Evolutionary conservation across 2,797 vertebrate genomes (phyloP), one percentile per base, ranked within the genome.

Genomic region (Lophotriccus pileatus): DNA sequence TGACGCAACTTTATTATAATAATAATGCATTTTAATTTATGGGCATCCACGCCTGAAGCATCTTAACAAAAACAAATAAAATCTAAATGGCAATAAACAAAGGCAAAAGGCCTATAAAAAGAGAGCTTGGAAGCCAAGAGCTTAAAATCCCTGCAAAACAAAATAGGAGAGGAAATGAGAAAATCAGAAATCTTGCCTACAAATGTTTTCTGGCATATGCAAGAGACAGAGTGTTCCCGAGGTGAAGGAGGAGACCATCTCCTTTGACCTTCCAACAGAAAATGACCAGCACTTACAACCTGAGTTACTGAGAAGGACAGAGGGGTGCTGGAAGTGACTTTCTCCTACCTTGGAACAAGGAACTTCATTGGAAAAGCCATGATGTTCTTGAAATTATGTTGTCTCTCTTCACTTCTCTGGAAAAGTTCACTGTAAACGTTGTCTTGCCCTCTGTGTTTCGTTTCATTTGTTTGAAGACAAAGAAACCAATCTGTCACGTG

Each of bases 61-160:
- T 91, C 87, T 97, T 94, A 97, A 97, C 95, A 97, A 97, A 97
- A 97, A 78, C 84, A 96, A 80, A 96, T 95, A 64, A 97, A 96
- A 96, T 74, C 68, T 94, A 94, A 96, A 96, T 94, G 77, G 95
- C 94, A 96, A 97, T 94, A 97, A 98, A 95, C 95, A 96, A 96
- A 98, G 96, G 97, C 96, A 96, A 97, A 97, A 97, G 11, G 84
- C 94, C 96, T 97, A 96, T 96, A 97, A 97, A 96, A 98, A 97
- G 77, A 90, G 37, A 88, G 6, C 36, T 74, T 56, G 20, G 43
- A 68, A 84, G 58, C 89, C 70, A 91, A 90, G 63, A 91, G 18
- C 46, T 94, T 93, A 92, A 96, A 91, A 90, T 74, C 87, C n/a
- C 49, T 91, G 77, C 68, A 88, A 60, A 93, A 89, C 83, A 90